Conservation (phyloP, 2,113 vertebrate genomes). For the Rhinolophus ferrumequinum region DNA sequence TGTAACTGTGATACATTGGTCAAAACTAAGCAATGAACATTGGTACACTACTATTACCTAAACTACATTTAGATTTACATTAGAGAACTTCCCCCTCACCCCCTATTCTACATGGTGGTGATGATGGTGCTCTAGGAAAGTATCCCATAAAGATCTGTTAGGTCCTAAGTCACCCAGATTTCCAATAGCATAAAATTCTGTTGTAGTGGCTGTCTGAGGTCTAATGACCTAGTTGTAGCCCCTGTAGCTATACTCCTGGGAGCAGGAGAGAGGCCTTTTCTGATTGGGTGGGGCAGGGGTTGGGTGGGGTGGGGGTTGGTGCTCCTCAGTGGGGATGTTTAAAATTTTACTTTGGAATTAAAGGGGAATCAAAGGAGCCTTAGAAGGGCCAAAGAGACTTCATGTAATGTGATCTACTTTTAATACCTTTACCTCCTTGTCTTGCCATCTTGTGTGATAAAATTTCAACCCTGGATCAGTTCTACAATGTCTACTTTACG, state of each 20-base stretch:
- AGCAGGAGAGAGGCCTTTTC: background rate
- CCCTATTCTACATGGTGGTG: background rate
- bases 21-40: background rate
- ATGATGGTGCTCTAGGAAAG: background rate
- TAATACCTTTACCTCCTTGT: background rate
- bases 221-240: background rate
- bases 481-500: background rate
- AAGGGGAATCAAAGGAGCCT: background rate
- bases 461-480: background rate
- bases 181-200: background rate
- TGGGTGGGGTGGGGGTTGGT: background rate
- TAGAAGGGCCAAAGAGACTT: background rate
- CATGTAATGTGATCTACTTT: background rate
- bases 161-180: background rate
- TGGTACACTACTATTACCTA: background rate
- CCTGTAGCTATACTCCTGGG: background rate
- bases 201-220: background rate
- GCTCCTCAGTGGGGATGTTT: background rate
- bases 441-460: background rate
- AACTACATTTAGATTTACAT: background rate
- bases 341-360: background rate
- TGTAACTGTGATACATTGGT: background rate
- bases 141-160: background rate
- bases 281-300: background rate
- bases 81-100: background rate